Evolutionary conservation across 2,888 invertebrate species (phyloP), one percentile per base, ranked within the genome.

Genomic region (Drosophila parthenogenetica): DNA sequence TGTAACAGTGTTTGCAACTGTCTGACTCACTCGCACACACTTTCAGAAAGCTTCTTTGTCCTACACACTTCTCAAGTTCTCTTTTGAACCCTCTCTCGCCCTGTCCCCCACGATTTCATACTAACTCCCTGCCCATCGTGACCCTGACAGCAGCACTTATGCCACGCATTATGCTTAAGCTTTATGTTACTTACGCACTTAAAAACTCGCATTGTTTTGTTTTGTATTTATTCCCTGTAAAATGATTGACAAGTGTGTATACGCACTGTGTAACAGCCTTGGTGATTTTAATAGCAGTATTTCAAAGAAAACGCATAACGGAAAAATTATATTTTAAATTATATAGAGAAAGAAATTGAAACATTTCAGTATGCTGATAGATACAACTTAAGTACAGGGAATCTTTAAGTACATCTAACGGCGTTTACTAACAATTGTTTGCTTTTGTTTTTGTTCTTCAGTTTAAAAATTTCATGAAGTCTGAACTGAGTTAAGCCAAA

Each of bases 381-480:
- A n/a, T n/a, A n/a, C n/a, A n/a, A n/a, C n/a, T n/a, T n/a, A n/a
- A n/a, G n/a, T n/a, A 13, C 25, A 40, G 40, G 55, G 39, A 2
- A 62, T 32, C 7, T 37, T 2, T 8, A 5, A 32, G 61, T 5
- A 11, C 14, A 8, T 39, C 32, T 14, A 0, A 19, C 0, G 10
- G 0, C 1, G 7, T n/a, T 14, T 5, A 37, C 19, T 13, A 35
- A 22, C 39, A 22, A 40, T 35, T 53, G 48, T 75, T 66, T 66
- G 50, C 45, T 55, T 58, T 72, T 79, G 69, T 75, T 79, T 25
- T 80, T 60, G 54, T 58, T 62, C 25, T 22, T 37, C 46, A 29
- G 48, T 82, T 71, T 81, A 55, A 68, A 83, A 82, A 69, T 86
- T 83, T 86, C 69, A 86, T 88, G 83, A 88, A 86, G 73, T 83